A percentile compares a stretch with the other conserved stretches of the same genome.
Conservation (phyloP, 1,140 invertebrate species). For the Drosophila subpulchrella region DNA sequence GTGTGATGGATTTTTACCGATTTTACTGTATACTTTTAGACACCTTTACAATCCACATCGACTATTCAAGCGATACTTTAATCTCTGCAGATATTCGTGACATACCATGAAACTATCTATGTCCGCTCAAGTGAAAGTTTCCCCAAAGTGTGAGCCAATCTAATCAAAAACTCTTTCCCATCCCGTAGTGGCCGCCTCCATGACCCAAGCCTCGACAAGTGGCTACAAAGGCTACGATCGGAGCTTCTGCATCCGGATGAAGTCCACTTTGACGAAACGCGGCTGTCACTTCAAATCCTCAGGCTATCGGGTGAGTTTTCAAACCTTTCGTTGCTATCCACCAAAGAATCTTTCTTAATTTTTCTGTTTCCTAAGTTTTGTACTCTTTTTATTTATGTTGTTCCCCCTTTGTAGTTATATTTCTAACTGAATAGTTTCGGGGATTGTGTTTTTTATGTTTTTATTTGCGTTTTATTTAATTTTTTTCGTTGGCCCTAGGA, state of each 20-base stretch:
- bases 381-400: constrained; percentile 17
- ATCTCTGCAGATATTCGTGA: neutral
- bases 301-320: constrained; percentile 95
- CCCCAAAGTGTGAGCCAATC: neutral
- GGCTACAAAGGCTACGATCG: constrained; percentile 94
- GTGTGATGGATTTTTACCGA: no score
- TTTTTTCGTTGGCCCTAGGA: constrained; percentile 10
- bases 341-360: constrained; percentile 4
- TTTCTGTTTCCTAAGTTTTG: neutral
- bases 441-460: constrained; percentile 1
- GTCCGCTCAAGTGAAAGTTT: neutral
- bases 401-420: constrained; percentile 15
- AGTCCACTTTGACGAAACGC: constrained; percentile 98
- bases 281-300: constrained; percentile 99
- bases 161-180: neutral
- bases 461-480: constrained; percentile 7
- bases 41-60: no score
- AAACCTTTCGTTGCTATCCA: neutral
- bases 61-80: no score
- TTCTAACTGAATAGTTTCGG: constrained; percentile 26
- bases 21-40: no score
- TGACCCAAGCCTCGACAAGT: constrained; percentile 91
- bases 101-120: neutral
- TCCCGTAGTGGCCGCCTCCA: constrained; percentile 92
- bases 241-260: constrained; percentile 98